Conservation (phyloP, 2,113 vertebrate genomes). For the Etheostoma cragini region DNA sequence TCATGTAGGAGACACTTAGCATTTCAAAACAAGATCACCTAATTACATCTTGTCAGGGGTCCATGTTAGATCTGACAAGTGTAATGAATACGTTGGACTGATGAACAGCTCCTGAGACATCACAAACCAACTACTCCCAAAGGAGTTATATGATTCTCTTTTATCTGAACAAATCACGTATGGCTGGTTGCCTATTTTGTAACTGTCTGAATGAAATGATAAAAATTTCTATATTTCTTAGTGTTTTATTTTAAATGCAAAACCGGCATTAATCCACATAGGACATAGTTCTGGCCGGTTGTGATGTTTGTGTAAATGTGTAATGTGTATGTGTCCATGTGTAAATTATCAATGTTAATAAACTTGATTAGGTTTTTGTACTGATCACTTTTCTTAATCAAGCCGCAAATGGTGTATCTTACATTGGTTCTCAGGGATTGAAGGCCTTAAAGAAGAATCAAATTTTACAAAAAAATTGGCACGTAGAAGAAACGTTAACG, state of each 20-base stretch:
- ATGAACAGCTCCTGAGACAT: constrained; percentile 46
- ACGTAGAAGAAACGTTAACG: not conserved
- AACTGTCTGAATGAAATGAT: constrained; percentile 42
- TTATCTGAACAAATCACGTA: constrained; percentile 29
- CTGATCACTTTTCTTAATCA: not conserved
- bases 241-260: constrained; percentile 38
- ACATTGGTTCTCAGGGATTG: not conserved
- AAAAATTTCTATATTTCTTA: constrained; percentile 30
- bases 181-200: constrained; percentile 43
- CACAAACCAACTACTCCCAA: constrained; percentile 9
- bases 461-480: not conserved
- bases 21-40: constrained; percentile 53
- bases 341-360: constrained; percentile 27
- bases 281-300: constrained; percentile 13
- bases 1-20: constrained; percentile 50
- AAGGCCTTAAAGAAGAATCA: not conserved
- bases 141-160: constrained; percentile 40
- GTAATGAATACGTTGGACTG: constrained; percentile 6
- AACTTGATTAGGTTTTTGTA: constrained; percentile 5
- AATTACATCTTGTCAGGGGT: constrained; percentile 53
- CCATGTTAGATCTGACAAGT: constrained; percentile 29
- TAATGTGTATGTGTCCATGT: constrained; percentile 9
- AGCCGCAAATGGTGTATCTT: not conserved
- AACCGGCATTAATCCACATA: constrained; percentile 32
- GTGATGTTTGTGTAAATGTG: too few relatives aligned